These are phyloP conservation scores for Chloropsis hardwickii DNA, from an alignment of 2,113 vertebrate species.

Conservation along the genomic window DNA sequence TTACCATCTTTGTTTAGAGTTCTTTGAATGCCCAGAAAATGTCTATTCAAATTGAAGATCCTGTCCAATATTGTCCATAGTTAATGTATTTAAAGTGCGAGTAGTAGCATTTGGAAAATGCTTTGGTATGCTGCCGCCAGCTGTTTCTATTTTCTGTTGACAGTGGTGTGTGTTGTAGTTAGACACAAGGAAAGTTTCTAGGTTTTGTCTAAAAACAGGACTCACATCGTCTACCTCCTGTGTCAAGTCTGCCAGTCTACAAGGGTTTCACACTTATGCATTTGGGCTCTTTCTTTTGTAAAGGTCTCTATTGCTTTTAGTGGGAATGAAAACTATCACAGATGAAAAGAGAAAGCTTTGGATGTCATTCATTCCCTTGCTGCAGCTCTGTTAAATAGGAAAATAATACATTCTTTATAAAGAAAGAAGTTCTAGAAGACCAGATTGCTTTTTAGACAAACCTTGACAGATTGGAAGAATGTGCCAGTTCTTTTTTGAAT, in stretches of 20 bases:
- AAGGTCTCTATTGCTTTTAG: not conserved
- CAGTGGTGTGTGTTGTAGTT: not conserved
- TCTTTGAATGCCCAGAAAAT: not conserved
- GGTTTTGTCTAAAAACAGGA: not conserved
- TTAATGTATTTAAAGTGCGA: not conserved
- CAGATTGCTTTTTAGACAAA: not conserved
- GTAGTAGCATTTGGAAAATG: not conserved
- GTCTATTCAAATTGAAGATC: not conserved
- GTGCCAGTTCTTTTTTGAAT: not conserved
- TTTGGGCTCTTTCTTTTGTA: not conserved
- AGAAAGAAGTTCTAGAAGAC: not conserved
- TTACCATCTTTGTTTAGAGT: not conserved
- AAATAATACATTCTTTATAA: not conserved
- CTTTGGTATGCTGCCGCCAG: not conserved
- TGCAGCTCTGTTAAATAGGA: not conserved
- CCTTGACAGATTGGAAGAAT: not conserved
- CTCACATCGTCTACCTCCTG: not conserved
- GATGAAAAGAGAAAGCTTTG: not conserved
- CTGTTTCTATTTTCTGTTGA: not conserved
- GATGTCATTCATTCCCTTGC: not conserved
- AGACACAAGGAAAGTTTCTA: not conserved
- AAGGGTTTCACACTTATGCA: not conserved
- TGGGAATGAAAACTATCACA: not conserved
- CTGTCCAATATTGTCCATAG: not conserved
- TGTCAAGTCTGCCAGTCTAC: not conserved